A percentile compares a stretch with the other conserved stretches of the same genome.
Evolutionary conservation across 2,113 vertebrate species (phyloP).

Genomic region (Otis tarda): DNA sequence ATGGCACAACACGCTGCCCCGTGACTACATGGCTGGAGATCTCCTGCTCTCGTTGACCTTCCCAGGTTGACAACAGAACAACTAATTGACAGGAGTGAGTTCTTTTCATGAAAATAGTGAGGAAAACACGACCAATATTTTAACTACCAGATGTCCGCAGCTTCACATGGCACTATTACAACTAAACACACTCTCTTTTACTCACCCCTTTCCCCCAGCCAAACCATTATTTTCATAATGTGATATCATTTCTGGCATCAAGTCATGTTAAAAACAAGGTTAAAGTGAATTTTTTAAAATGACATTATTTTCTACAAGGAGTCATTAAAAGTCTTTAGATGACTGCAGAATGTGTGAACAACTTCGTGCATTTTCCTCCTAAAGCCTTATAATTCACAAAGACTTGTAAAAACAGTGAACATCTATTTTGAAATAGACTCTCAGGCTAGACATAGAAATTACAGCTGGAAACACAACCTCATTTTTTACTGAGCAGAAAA

Average conservation of each 20-base stretch:
- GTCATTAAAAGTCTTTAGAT: background rate
- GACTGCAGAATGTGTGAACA: background rate
- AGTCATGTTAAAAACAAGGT: background rate
- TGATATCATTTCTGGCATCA: background rate
- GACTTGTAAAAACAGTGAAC: background rate
- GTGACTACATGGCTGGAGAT: background rate
- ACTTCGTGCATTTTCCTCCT: background rate
- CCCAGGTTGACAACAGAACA: background rate
- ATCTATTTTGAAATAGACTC: background rate
- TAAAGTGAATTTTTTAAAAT: background rate
- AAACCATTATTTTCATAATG: background rate
- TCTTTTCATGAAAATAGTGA: background rate
- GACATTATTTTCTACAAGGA: background rate
- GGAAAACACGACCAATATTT: background rate
- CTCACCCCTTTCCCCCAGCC: background rate
- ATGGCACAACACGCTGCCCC: fast-evolving
- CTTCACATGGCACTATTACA: background rate
- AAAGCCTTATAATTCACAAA: background rate
- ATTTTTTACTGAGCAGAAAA: background rate
- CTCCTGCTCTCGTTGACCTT: background rate
- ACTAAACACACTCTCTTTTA: background rate
- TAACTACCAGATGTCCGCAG: background rate
- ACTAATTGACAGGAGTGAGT: background rate
- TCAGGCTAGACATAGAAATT: background rate
- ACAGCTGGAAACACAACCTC: background rate